A percentile compares a stretch with the other conserved stretches of the same genome.
These are phyloP conservation scores for Martes flavigula DNA, from an alignment of 2,797 vertebrate species.

Conservation along the genomic window DNA sequence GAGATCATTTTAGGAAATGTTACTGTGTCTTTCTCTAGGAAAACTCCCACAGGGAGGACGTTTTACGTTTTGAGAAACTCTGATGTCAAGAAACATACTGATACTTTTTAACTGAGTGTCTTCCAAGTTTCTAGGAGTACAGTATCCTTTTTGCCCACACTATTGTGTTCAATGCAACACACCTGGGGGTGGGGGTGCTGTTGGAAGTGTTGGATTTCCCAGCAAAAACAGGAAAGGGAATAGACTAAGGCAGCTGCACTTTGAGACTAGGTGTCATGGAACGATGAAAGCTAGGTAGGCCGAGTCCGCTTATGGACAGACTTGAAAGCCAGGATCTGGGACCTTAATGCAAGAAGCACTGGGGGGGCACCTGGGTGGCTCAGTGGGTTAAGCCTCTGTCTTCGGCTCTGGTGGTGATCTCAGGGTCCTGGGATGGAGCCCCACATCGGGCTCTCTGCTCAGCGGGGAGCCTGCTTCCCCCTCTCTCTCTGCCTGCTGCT, in stretches of 20 bases:
- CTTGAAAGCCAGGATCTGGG: neutral
- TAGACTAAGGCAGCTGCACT: neutral
- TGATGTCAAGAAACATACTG: neutral
- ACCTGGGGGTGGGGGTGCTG: neutral
- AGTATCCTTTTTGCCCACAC: neutral
- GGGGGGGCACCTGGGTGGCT: too few relatives aligned
- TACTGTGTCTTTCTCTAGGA: neutral
- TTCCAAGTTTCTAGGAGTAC: neutral
- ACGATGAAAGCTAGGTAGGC: neutral
- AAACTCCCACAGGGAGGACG: neutral
- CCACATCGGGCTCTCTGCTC: too few relatives aligned
- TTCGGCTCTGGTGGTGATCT: too few relatives aligned
- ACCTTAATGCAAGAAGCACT: neutral
- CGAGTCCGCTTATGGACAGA: neutral
- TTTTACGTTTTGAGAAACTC: neutral
- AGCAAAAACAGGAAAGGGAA: neutral
- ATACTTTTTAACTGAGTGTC: neutral
- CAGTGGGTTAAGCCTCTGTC: too few relatives aligned
- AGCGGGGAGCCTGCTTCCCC: too few relatives aligned
- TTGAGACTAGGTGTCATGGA: neutral
- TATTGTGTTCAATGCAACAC: neutral
- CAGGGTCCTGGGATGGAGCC: too few relatives aligned
- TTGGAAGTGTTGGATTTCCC: neutral
- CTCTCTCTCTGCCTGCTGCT: too few relatives aligned
- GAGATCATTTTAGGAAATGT: neutral